phyloP scores from a whole-genome alignment of 2,888 invertebrate genomes.

The Calameuta idolon region DNA sequence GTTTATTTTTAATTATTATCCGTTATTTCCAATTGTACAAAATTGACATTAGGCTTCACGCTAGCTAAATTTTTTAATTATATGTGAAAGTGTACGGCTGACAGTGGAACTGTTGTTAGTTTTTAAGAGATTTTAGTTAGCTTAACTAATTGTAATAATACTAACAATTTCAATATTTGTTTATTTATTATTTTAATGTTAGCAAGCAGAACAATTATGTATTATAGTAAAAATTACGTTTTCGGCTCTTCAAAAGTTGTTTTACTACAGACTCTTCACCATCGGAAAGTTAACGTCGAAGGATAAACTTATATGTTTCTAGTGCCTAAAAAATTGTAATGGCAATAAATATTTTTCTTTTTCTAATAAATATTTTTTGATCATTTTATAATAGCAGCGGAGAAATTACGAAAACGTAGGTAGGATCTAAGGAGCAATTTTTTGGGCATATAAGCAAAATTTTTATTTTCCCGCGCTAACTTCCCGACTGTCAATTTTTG shows the following conservation, averaged over 20 bases:
- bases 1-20: not conserved
- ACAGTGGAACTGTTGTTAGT: not conserved
- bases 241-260: not conserved
- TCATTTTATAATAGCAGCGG: no score
- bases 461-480: no score
- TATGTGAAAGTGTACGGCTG: not conserved
- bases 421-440: no score
- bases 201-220: not conserved
- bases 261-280: not conserved
- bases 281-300: no score
- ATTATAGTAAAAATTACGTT: not conserved
- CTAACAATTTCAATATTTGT: not conserved
- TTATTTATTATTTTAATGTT: not conserved
- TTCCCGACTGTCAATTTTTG: no score
- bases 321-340: no score
- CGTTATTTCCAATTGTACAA: not conserved
- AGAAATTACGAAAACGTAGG: no score
- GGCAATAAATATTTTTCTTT: no score
- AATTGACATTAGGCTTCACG: not conserved
- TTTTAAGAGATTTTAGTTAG: not conserved
- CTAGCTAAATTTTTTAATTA: not conserved
- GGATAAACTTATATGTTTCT: no score
- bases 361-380: no score
- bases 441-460: no score
- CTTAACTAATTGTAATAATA: not conserved